Conservation (phyloP, 2,888 invertebrate species). For the Dolichopus griseipennis region DNA sequence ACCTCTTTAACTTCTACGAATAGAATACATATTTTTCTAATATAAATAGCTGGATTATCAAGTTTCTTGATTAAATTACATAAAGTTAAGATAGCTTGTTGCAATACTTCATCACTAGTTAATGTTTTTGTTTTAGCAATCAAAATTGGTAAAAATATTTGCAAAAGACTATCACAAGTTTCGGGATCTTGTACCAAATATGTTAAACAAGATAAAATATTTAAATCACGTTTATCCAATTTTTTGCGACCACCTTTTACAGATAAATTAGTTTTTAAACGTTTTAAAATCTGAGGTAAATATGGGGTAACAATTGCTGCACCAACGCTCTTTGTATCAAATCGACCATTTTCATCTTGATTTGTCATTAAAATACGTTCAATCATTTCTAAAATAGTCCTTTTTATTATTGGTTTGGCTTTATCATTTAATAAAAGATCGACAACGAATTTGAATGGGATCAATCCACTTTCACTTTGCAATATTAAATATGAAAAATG, state of each 20-base stretch:
- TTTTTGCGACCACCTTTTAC: slow-evolving; percentile 50
- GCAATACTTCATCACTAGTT: slow-evolving; percentile 58
- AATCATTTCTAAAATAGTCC: slow-evolving; percentile 62
- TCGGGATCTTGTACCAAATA: slow-evolving; percentile 60
- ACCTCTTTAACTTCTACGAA: slow-evolving; percentile 59
- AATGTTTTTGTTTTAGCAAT: slow-evolving; percentile 54
- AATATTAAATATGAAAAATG: slow-evolving; percentile 65
- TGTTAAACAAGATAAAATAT: slow-evolving; percentile 67
- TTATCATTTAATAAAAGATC: slow-evolving; percentile 62
- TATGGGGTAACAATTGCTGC: slow-evolving; percentile 66
- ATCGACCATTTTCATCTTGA: slow-evolving; percentile 33
- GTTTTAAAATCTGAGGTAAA: slow-evolving; percentile 59
- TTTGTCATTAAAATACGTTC: slow-evolving; percentile 57
- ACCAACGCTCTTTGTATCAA: slow-evolving; percentile 47
- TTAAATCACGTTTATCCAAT: slow-evolving; percentile 60
- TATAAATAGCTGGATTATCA: slow-evolving; percentile 53
- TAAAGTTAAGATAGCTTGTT: slow-evolving; percentile 62
- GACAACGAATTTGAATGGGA: slow-evolving; percentile 59
- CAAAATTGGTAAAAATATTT: slow-evolving; percentile 61
- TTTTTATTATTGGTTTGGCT: slow-evolving; percentile 54
- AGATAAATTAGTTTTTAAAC: slow-evolving; percentile 57
- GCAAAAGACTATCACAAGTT: slow-evolving; percentile 60
- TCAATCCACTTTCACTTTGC: slow-evolving; percentile 42
- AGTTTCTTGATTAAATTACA: slow-evolving; percentile 66
- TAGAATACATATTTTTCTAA: slow-evolving; percentile 61